Conservation (phyloP, 2,888 invertebrate species). For the Ophioninae sp. region DNA sequence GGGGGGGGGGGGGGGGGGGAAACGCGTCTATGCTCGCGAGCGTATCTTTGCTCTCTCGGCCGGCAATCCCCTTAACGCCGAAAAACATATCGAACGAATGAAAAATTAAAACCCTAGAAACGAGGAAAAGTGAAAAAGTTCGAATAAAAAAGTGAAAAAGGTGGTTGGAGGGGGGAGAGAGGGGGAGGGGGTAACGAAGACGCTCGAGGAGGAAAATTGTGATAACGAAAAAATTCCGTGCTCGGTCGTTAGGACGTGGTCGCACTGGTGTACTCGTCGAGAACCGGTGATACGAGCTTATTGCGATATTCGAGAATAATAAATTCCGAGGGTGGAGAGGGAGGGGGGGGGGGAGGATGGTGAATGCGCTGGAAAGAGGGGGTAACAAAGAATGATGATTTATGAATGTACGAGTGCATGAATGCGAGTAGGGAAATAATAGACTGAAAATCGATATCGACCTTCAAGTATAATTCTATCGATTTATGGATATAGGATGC, state of each 20-base stretch:
- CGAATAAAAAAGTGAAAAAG: not conserved
- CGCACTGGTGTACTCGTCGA: too few relatives aligned
- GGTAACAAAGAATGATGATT: slow-evolving; percentile 7
- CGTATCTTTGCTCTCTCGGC: slow-evolving; percentile 13
- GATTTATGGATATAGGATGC: not conserved
- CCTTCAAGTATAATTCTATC: not conserved
- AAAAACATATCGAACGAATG: not conserved
- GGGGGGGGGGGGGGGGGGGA: too few relatives aligned
- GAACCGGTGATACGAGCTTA: not conserved
- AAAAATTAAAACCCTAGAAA: not conserved
- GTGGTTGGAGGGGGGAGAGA: not conserved
- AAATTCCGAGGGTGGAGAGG: not conserved
- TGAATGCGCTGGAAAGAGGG: not conserved
- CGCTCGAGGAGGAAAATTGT: not conserved
- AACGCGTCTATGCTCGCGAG: not conserved
- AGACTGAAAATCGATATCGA: slow-evolving; percentile 23
- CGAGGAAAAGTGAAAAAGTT: not conserved
- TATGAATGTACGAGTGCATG: not conserved
- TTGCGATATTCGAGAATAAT: not conserved
- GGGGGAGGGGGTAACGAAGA: not conserved
- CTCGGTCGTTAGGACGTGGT: not conserved
- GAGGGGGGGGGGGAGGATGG: too few relatives aligned
- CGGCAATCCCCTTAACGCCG: slow-evolving; percentile 19
- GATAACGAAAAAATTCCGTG: not conserved
- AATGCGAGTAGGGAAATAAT: not conserved